Evolutionary conservation across 2,113 vertebrate genomes (phyloP), one percentile per base, ranked within the genome.

Genomic region (Ranitomeya variabilis): DNA sequence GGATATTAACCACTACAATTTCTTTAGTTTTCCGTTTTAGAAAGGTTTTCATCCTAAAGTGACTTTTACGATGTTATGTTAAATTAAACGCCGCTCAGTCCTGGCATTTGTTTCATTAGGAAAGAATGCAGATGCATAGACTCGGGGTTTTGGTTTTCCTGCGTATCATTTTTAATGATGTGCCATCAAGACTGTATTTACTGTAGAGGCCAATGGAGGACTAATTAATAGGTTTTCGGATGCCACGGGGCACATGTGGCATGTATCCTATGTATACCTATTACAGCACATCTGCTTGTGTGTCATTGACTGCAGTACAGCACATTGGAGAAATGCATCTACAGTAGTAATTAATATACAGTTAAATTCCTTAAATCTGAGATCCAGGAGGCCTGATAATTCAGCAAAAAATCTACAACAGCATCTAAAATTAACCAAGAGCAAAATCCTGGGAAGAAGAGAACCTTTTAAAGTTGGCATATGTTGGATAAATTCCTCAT

Each of bases 1-100:
- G 18, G 37, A 51, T 76, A 76, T 21, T 76, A 76, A 76, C 73
- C 73, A 76, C 45, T 76, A 76, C 18, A 76, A 76, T 76, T 76
- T 76, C 73, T 76, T 76, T 76, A 51, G 73, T 76, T 76, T 74
- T 74, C 37, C 31, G 71, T 74, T 45, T 74, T 51, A 74, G 5
- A 74, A 74, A 15, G 15, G 71, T 74, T 74, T 52, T 76, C 73
- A 52, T 76, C 37, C 73, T 76, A 52, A 76, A 76, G 45, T 21
- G 73, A 76, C 73, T 76, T 76, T 76, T 76, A 76, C 45, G 45
- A 76, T 51, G 73, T 76, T 76, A 52, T 76, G 73, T 76, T 76
- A 76, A 76, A 76, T 76, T 76, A 52, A 76, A 76, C 37, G 18
- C 73, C 16, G 37, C 71, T 74, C 15, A 51, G 37, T 52, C 73